Conservation (phyloP, 2,113 vertebrate genomes). For the Emydura subglobosa region DNA sequence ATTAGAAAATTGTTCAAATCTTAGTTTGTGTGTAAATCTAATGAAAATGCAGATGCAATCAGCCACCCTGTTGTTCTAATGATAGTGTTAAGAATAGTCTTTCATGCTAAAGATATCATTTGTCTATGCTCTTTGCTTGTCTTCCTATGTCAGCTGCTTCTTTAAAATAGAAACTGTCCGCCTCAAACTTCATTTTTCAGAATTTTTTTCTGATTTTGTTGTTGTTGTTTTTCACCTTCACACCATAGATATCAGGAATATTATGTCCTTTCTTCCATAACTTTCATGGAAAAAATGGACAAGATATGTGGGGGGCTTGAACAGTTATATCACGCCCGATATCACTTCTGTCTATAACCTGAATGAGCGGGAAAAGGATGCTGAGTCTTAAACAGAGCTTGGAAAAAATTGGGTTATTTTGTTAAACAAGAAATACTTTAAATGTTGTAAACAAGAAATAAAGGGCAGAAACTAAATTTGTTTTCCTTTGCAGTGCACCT, state of each 20-base stretch:
- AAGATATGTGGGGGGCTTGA: not conserved
- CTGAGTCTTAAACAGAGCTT: no score
- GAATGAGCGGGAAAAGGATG: no score
- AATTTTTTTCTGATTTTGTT: not conserved
- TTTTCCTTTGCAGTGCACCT: not conserved
- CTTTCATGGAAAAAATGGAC: conserved; percentile 11
- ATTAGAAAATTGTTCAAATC: fast-evolving
- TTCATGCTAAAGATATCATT: not conserved
- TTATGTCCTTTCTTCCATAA: not conserved
- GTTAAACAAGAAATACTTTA: not conserved
- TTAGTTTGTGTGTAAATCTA: not conserved
- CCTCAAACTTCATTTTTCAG: no score
- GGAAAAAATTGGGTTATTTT: no score
- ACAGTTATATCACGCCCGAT: not conserved
- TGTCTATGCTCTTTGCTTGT: not conserved
- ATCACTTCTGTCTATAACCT: no score
- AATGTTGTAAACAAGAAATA: not conserved
- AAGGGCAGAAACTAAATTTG: not conserved
- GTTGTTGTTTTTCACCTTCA: not conserved
- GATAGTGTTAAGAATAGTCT: not conserved
- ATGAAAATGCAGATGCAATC: not conserved
- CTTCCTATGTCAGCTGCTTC: not conserved
- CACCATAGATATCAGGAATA: not conserved
- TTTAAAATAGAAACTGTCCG: not conserved
- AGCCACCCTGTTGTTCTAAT: not conserved